Evolutionary conservation across 2,113 vertebrate genomes (phyloP).

Genomic region (Vireo altiloquus): DNA sequence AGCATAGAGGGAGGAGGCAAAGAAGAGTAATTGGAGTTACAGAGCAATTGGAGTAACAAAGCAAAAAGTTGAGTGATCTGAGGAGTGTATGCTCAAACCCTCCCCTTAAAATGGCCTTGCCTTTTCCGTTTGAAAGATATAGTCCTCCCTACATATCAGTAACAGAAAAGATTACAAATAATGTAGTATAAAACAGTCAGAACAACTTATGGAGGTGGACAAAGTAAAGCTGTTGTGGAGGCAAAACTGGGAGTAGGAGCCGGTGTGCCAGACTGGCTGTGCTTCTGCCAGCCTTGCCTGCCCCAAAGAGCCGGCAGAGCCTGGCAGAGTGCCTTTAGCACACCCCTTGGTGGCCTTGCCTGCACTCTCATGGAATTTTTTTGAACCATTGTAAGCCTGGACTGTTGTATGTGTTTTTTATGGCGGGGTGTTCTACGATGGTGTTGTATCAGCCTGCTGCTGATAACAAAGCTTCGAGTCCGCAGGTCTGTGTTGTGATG

Average conservation of each 20-base stretch:
- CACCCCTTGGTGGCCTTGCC: neutral
- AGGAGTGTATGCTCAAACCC: neutral
- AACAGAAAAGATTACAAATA: neutral
- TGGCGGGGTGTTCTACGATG: fast-evolving
- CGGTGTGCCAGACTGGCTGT: neutral
- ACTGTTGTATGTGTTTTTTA: neutral
- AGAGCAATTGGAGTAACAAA: neutral
- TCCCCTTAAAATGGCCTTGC: neutral
- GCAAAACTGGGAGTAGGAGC: neutral
- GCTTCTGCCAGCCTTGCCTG: neutral
- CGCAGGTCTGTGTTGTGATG: neutral
- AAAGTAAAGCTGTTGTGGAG: neutral
- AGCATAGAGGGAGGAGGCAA: neutral
- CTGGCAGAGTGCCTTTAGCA: neutral
- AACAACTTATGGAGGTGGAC: neutral
- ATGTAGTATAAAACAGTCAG: neutral
- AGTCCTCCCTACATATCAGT: neutral
- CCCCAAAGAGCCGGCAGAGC: neutral
- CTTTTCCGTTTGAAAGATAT: neutral
- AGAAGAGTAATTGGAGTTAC: neutral
- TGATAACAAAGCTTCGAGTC: neutral
- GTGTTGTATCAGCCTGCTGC: neutral
- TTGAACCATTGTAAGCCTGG: neutral
- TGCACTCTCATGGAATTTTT: neutral
- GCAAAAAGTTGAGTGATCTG: neutral